Evolutionary conservation across 2,888 invertebrate species (phyloP), one percentile per base, ranked within the genome.

Genomic region (Siphlonurus alternatus): DNA sequence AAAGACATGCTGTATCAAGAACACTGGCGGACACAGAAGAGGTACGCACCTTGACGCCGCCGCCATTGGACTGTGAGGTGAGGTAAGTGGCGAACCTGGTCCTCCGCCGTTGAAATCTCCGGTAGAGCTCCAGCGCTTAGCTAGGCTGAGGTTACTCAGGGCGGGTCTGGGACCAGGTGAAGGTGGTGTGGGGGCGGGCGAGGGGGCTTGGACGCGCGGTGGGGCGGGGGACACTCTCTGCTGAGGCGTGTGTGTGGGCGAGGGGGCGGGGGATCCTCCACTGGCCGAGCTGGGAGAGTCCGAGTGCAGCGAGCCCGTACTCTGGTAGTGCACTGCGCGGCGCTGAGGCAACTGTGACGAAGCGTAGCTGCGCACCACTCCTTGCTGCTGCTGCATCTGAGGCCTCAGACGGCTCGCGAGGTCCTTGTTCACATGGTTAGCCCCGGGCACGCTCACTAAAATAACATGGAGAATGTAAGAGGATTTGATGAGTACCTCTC

Each of bases 81-180:
- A 56, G 56, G 56, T 56, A 22, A 56, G 56, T 22, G 56, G 56
- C 5, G 56, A 56, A 22, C 56, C 22, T n/a, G 56, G 19, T 10
- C 38, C 38, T 10, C 56, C 22, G 7, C 56, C 56, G 56, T 70
- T 69, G 78, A 90, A 91, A 78, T 91, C 91, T 2, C 89, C 88
- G 0, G 89, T 89, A 22, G 89, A 89, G 72, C 83, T 89, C 90
- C 90, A 90, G 65, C 89, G 77, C 76, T 89, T 89, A 65, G 79
- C 78, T 66, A 76, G 74, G 68, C 83, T 80, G 68, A 85, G 79
- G 73, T 78, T 80, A 73, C 74, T 74, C 66, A 74, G 71, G 66
- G 79, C 74, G 73, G 74, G 62, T 76, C 76, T 65, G 73, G 73
- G 7, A 76, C 77, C 60, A 77, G 76, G 25, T 54, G 61, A 66